These are phyloP conservation scores for Drosophila equinoxialis DNA, from an alignment of 1,140 invertebrate genomes.

Conservation along the genomic window DNA sequence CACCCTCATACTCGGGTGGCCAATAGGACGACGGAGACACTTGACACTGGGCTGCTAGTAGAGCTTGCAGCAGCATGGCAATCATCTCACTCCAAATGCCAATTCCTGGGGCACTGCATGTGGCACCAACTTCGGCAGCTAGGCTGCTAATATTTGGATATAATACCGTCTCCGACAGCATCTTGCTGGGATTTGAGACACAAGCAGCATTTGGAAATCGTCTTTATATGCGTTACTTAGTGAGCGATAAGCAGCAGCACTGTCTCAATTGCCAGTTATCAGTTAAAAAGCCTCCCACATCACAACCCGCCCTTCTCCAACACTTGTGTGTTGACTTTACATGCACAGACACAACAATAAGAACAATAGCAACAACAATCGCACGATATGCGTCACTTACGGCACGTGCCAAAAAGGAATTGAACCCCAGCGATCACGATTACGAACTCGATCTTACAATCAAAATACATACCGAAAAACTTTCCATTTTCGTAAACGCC, in stretches of 20 bases:
- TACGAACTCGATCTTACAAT: background rate
- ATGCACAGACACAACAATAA: background rate
- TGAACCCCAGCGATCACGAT: background rate
- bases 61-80: constrained; percentile 84
- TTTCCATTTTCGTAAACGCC: background rate
- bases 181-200: constrained; percentile 43
- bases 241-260: constrained; percentile 43
- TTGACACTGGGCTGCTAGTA: constrained; percentile 85
- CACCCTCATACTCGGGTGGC: constrained; percentile 84
- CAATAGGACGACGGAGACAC: constrained; percentile 84
- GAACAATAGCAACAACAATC: background rate
- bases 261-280: constrained; percentile 13
- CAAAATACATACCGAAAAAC: too few relatives aligned
- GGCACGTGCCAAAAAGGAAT: constrained; percentile 12
- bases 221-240: constrained; percentile 60
- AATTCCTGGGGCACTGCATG: constrained; percentile 10
- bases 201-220: constrained; percentile 3
- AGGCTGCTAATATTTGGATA: constrained; percentile 7
- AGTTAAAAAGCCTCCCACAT: background rate
- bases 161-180: constrained; percentile 36
- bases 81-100: constrained; percentile 81
- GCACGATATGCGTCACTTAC: constrained; percentile 5
- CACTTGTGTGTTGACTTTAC: constrained; percentile 7
- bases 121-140: constrained; percentile 1
- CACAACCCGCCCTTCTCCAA: background rate